phyloP scores from a whole-genome alignment of 2,113 vertebrate genomes.

The Proterorhinus semilunaris region DNA sequence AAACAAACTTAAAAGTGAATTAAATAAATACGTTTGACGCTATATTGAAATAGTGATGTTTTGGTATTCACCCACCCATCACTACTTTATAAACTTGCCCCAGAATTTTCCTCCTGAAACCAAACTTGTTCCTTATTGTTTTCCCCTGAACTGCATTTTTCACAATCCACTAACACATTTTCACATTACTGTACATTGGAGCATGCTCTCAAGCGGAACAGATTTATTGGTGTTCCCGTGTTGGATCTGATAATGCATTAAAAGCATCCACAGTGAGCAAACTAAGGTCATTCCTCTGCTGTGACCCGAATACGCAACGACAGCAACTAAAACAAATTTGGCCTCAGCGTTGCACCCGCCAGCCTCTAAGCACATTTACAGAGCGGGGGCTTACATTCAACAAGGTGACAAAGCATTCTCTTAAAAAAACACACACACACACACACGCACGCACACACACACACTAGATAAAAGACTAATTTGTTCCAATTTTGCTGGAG shows the following conservation, averaged over 20 bases:
- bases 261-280: constrained; percentile 46
- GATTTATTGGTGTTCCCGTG: constrained; percentile 37
- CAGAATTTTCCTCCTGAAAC: background rate
- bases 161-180: background rate
- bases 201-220: constrained; percentile 40
- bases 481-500: constrained; percentile 65
- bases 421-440: constrained; percentile 46
- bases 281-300: constrained; percentile 52
- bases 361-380: constrained; percentile 39
- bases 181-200: constrained; percentile 10
- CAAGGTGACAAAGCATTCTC: constrained; percentile 61
- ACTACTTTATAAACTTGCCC: background rate
- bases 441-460: constrained; percentile 10
- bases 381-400: constrained; percentile 34
- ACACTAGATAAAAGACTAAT: constrained; percentile 75
- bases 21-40: too few relatives aligned
- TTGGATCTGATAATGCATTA: constrained; percentile 57
- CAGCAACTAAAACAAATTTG: constrained; percentile 58
- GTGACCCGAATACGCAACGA: constrained; percentile 47
- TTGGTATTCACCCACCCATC: background rate
- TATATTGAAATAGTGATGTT: too few relatives aligned
- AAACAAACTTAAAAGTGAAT: too few relatives aligned
- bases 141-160: background rate
- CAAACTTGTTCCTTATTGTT: background rate
- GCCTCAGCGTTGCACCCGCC: constrained; percentile 31